Conservation (phyloP, 2,797 vertebrate species). For the Sebastes steindachneri region DNA sequence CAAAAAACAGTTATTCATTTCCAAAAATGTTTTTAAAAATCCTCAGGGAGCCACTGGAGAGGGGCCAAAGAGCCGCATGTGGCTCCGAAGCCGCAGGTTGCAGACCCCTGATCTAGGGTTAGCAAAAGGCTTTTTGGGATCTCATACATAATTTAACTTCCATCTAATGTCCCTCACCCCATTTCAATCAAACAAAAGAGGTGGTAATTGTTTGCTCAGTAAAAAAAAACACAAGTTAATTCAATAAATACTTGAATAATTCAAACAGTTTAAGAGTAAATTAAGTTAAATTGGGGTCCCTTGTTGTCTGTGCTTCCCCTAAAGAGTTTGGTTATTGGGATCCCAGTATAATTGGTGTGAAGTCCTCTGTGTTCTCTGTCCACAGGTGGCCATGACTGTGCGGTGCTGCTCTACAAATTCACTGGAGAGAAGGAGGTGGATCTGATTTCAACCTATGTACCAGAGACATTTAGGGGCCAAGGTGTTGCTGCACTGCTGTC, state of each 20-base stretch:
- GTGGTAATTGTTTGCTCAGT: neutral
- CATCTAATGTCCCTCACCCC: accelerated
- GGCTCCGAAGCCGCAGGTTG: no score
- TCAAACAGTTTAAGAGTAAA: neutral
- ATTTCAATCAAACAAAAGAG: neutral
- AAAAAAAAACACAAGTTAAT: neutral
- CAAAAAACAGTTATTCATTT: no score
- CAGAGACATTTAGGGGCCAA: slow-evolving; percentile 68
- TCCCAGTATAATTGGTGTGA: neutral
- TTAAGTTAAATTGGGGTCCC: neutral
- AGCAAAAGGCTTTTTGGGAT: accelerated
- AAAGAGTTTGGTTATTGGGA: neutral
- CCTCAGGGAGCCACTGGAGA: no score
- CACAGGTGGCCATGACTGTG: slow-evolving; percentile 53
- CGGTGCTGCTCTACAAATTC: slow-evolving; percentile 72
- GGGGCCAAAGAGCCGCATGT: no score
- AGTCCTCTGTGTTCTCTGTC: neutral
- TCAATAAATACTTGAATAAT: neutral
- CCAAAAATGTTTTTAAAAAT: no score
- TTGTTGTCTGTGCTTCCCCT: neutral
- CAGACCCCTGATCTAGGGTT: no score
- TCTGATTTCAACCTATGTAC: slow-evolving; percentile 78
- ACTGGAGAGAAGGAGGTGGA: slow-evolving; percentile 70
- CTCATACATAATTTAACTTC: neutral
- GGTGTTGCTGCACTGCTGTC: slow-evolving; percentile 79